Evolutionary conservation across 1,140 invertebrate genomes (phyloP).

Genomic region (Halictus rubicundus): DNA sequence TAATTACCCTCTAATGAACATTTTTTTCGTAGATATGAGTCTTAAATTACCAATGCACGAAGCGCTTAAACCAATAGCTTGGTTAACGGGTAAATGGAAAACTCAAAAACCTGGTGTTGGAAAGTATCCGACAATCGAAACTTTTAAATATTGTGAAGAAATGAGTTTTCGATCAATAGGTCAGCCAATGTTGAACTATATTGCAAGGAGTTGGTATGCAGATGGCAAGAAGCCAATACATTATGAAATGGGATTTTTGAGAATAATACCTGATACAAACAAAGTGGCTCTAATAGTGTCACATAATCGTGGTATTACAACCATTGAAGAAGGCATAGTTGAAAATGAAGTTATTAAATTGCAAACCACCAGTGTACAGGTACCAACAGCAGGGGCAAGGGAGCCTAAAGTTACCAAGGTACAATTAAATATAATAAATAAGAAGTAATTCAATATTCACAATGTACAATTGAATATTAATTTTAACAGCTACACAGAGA

Average conservation of each 20-base stretch:
- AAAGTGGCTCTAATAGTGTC: constrained; percentile 82
- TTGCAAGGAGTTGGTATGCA: constrained; percentile 81
- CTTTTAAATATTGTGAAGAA: constrained; percentile 83
- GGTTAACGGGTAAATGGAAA: constrained; percentile 84
- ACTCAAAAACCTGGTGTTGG: constrained; percentile 80
- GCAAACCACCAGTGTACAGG: constrained; percentile 78
- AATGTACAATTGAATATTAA: constrained; percentile 1
- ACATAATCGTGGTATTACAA: constrained; percentile 84
- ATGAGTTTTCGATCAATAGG: constrained; percentile 83
- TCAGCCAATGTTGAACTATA: constrained; percentile 84
- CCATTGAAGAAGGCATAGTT: constrained; percentile 82
- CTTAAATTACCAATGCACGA: constrained; percentile 69
- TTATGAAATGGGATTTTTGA: constrained; percentile 84
- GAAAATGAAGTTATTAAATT: constrained; percentile 73
- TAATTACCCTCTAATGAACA: background rate
- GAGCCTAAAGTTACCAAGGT: constrained; percentile 81
- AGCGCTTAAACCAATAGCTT: constrained; percentile 80
- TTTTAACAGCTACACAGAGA: constrained; percentile 73
- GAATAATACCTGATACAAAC: constrained; percentile 82
- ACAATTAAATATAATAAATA: constrained; percentile 36
- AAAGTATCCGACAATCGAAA: constrained; percentile 83
- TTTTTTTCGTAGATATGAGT: constrained; percentile 48
- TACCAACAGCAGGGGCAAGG: constrained; percentile 80
- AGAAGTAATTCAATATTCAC: background rate
- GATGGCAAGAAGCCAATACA: constrained; percentile 83